Percentiles rank a stretch among this genome's conserved stretches.
Conservation (phyloP, 2,888 invertebrate genomes). For the Erannis defoliaria region DNA sequence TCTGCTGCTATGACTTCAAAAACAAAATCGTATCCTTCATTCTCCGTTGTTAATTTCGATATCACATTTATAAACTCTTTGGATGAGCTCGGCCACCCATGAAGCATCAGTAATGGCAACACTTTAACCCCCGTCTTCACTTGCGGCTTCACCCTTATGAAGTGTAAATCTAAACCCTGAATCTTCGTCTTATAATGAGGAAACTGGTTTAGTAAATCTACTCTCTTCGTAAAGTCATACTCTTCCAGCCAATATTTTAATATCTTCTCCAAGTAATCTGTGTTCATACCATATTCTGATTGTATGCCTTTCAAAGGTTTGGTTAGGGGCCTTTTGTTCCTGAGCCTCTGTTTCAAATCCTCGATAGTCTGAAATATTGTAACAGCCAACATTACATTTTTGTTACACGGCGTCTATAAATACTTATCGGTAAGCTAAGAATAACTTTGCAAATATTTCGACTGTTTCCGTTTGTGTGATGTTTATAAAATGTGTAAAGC, state of each 20-base stretch:
- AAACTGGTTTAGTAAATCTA: slow-evolving; percentile 89
- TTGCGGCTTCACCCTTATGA: slow-evolving; percentile 88
- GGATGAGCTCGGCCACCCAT: slow-evolving; percentile 96
- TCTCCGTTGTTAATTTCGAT: slow-evolving; percentile 87
- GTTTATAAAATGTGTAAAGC: too few species aligned
- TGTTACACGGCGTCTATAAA: background rate
- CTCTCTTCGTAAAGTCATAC: slow-evolving; percentile 89
- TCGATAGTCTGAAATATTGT: slow-evolving; percentile 77
- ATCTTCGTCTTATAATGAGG: slow-evolving; percentile 92
- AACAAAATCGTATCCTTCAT: slow-evolving; percentile 85
- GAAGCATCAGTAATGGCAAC: slow-evolving; percentile 90
- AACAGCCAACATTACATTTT: slow-evolving; percentile 43
- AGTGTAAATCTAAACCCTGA: slow-evolving; percentile 91
- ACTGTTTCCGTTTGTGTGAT: too few species aligned
- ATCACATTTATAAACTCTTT: slow-evolving; percentile 93
- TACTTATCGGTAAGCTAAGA: too few species aligned
- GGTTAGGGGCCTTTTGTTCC: slow-evolving; percentile 78
- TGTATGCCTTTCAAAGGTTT: slow-evolving; percentile 89
- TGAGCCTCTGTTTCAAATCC: slow-evolving; percentile 87
- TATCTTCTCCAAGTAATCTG: slow-evolving; percentile 88
- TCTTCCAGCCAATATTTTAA: slow-evolving; percentile 92
- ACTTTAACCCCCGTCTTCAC: slow-evolving; percentile 56
- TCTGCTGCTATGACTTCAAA: slow-evolving; percentile 90
- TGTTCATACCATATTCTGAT: slow-evolving; percentile 94
- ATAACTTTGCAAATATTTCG: too few species aligned